phyloP scores from a whole-genome alignment of 2,888 invertebrate genomes.

The Lycophotia porphyrea region DNA sequence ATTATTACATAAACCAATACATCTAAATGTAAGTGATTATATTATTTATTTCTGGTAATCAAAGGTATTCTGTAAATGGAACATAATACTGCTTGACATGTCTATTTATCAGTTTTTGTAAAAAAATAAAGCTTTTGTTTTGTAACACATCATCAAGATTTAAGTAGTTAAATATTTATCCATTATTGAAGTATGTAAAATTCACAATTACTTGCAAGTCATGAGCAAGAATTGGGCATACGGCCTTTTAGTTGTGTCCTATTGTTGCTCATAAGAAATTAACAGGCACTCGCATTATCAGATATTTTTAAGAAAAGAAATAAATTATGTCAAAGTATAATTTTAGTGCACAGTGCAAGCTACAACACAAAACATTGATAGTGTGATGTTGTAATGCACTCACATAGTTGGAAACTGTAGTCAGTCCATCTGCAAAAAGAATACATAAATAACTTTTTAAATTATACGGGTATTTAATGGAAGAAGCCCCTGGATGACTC shows the following conservation, averaged over 20 bases:
- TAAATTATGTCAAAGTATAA: background rate
- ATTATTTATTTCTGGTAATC: background rate
- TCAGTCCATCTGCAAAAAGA: slow-evolving; percentile 68
- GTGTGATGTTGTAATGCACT: slow-evolving; percentile 54
- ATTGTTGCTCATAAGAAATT: background rate
- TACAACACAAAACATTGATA: slow-evolving; percentile 61
- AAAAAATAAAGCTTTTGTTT: background rate
- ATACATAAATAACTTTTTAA: slow-evolving; percentile 18
- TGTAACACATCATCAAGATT: background rate
- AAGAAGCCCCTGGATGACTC: background rate
- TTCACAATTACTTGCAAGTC: background rate
- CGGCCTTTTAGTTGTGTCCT: background rate
- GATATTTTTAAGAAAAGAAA: background rate
- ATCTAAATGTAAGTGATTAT: background rate
- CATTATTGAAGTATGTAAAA: background rate
- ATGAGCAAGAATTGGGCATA: background rate
- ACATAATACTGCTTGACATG: background rate
- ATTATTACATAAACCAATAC: background rate
- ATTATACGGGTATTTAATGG: background rate
- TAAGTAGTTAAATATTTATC: background rate
- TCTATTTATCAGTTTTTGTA: background rate
- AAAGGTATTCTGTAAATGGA: background rate
- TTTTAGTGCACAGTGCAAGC: slow-evolving; percentile 55
- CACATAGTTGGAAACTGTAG: slow-evolving; percentile 59
- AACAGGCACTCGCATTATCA: background rate